Conservation (phyloP, 2,888 invertebrate species). For the Campoletis raptor region DNA sequence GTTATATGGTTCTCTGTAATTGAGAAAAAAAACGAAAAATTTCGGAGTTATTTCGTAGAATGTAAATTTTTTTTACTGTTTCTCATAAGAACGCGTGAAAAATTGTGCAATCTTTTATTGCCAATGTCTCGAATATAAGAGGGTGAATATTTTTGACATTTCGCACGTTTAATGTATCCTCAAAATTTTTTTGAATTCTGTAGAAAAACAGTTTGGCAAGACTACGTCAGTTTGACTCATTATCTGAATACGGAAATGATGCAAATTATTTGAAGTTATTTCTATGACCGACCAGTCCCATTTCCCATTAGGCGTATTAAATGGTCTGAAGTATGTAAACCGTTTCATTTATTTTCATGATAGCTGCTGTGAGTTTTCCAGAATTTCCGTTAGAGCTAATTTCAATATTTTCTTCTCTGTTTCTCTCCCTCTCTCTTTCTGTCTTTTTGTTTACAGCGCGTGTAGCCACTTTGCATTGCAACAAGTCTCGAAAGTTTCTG, state of each 20-base stretch:
- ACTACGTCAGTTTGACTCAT: not conserved
- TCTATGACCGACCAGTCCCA: not conserved
- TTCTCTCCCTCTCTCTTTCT: not conserved
- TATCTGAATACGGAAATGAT: not conserved
- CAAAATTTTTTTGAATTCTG: too few species aligned
- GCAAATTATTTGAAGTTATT: not conserved
- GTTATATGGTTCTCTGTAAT: too few species aligned
- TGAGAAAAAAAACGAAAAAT: too few species aligned
- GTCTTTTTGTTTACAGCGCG: not conserved
- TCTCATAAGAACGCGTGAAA: too few species aligned
- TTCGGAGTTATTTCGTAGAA: too few species aligned
- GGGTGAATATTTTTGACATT: too few species aligned
- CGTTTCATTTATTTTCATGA: not conserved
- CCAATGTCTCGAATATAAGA: too few species aligned
- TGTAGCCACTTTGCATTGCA: constrained; percentile 54
- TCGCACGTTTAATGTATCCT: too few species aligned
- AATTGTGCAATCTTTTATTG: too few species aligned
- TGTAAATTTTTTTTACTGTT: too few species aligned
- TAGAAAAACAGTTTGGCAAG: too few species aligned
- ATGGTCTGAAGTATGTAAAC: not conserved
- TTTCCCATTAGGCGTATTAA: constrained; percentile 5
- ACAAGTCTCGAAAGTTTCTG: constrained; percentile 28
- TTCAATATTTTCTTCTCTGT: not conserved
- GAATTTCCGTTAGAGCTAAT: constrained; percentile 31
- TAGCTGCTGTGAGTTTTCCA: constrained; percentile 1